Conservation (phyloP, 2,888 invertebrate species). For the Cremastinae sp. region DNA sequence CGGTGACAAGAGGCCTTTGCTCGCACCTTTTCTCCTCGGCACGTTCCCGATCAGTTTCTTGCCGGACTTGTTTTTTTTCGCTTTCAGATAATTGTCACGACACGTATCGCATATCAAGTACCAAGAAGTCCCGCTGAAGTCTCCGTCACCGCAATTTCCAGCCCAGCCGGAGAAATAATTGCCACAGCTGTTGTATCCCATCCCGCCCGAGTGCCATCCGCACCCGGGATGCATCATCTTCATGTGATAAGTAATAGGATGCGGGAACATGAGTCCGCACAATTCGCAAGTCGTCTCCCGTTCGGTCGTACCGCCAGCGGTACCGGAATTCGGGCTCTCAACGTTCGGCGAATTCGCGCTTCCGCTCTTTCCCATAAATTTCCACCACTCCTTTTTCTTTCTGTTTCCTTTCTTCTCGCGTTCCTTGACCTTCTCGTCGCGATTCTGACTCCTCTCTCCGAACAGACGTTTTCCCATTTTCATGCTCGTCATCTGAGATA, state of each 20-base stretch:
- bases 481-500: slow-evolving; percentile 69
- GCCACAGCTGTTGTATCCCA: slow-evolving; percentile 96
- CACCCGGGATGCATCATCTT: slow-evolving; percentile 94
- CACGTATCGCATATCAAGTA: slow-evolving; percentile 96
- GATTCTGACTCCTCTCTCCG: slow-evolving; percentile 66
- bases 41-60: slow-evolving; percentile 75
- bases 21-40: slow-evolving; percentile 69
- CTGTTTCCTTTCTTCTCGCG: slow-evolving; percentile 81
- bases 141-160: slow-evolving; percentile 93
- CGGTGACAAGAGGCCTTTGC: slow-evolving; percentile 72
- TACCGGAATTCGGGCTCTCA: slow-evolving; percentile 43
- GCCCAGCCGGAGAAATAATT: slow-evolving; percentile 94
- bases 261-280: slow-evolving; percentile 89
- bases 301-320: slow-evolving; percentile 66
- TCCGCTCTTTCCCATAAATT: slow-evolving; percentile 70
- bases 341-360: slow-evolving; percentile 49
- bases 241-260: slow-evolving; percentile 96
- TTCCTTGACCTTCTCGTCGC: slow-evolving; percentile 78
- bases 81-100: slow-evolving; percentile 87
- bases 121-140: slow-evolving; percentile 91
- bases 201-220: slow-evolving; percentile 90
- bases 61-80: slow-evolving; percentile 69
- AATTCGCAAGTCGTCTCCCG: slow-evolving; percentile 88
- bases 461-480: slow-evolving; percentile 67
- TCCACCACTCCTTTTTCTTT: slow-evolving; percentile 84